Evolutionary conservation across 1,140 invertebrate genomes (phyloP).

Genomic region (Ridgeia piscesae): DNA sequence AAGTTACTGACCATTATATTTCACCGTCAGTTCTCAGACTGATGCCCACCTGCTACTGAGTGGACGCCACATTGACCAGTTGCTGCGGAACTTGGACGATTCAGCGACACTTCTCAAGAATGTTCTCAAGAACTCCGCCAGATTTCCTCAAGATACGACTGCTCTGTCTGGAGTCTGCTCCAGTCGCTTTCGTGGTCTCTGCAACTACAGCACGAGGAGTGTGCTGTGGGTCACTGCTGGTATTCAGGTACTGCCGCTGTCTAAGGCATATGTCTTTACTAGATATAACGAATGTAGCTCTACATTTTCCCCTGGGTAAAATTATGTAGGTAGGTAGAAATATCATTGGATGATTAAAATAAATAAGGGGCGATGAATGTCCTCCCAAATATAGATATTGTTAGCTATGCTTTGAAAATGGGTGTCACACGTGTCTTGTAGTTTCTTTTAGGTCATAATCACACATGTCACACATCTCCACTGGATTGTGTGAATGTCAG

Average conservation of each 20-base stretch:
- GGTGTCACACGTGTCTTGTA: no score
- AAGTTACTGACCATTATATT: background rate
- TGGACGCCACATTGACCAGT: background rate
- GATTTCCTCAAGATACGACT: background rate
- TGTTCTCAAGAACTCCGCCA: background rate
- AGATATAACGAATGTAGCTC: no score
- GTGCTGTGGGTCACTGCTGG: background rate
- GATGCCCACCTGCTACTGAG: background rate
- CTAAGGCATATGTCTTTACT: background rate
- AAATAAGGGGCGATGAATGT: no score
- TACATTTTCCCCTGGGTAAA: no score
- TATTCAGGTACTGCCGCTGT: background rate
- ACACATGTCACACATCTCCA: no score
- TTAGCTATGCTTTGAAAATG: no score
- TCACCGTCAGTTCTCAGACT: background rate
- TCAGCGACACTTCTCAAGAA: background rate
- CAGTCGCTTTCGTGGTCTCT: background rate
- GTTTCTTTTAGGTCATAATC: no score
- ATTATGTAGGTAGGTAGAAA: no score
- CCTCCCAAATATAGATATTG: no score
- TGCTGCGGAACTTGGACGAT: background rate
- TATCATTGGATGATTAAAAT: no score
- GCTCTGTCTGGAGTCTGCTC: background rate
- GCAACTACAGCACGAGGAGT: background rate
- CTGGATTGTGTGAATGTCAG: no score